Percentiles rank a stretch among this genome's conserved stretches.
phyloP scores from a whole-genome alignment of 2,888 invertebrate species.

The Blomia tropicalis region DNA sequence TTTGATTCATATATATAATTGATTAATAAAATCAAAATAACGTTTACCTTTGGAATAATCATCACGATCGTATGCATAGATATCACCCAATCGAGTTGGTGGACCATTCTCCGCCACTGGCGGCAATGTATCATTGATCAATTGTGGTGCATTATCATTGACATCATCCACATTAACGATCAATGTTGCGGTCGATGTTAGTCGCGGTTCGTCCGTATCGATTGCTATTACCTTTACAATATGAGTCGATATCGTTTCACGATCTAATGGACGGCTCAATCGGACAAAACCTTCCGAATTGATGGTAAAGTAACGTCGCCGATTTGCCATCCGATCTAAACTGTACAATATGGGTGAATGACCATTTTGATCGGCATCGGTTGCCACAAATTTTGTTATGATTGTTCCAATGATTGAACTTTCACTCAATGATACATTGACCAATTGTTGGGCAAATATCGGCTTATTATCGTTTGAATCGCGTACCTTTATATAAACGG shows the following conservation, averaged over 20 bases:
- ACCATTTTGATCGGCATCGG: slow-evolving; percentile 38
- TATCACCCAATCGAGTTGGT: slow-evolving; percentile 74
- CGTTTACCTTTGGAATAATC: slow-evolving; percentile 54
- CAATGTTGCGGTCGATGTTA: slow-evolving; percentile 71
- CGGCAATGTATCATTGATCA: slow-evolving; percentile 65
- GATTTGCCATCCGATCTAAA: slow-evolving; percentile 35
- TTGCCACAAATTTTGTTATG: slow-evolving; percentile 37
- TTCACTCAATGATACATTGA: slow-evolving; percentile 32
- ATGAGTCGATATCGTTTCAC: slow-evolving; percentile 35
- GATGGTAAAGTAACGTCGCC: slow-evolving; percentile 36
- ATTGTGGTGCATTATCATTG: slow-evolving; percentile 81
- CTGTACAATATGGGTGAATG: slow-evolving; percentile 33
- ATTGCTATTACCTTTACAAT: slow-evolving; percentile 36
- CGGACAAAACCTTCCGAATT: slow-evolving; percentile 34
- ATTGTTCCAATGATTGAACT: slow-evolving; percentile 34
- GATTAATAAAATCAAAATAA: background rate
- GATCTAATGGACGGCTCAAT: slow-evolving; percentile 34
- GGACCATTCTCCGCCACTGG: slow-evolving; percentile 80
- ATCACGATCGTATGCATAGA: slow-evolving; percentile 77
- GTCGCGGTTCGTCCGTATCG: slow-evolving; percentile 32
- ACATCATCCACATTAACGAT: slow-evolving; percentile 86
- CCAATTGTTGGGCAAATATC: slow-evolving; percentile 64
- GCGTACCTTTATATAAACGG: slow-evolving; percentile 45
- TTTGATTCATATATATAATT: background rate
- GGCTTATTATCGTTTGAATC: slow-evolving; percentile 85